These are phyloP conservation scores for Drosophila stalkeri DNA, from an alignment of 2,888 invertebrate genomes.

Conservation along the genomic window DNA sequence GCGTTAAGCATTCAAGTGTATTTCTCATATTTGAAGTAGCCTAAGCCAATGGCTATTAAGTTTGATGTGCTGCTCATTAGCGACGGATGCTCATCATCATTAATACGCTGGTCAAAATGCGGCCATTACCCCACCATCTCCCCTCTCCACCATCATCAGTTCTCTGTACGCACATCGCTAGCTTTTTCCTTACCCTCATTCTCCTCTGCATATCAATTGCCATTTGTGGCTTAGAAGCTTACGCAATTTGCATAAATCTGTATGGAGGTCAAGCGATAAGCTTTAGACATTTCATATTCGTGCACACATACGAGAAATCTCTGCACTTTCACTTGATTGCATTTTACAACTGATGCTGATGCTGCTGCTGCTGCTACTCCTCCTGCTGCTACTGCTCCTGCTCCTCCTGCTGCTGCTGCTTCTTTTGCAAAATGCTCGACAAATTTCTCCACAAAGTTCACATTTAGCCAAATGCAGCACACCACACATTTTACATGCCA, in stretches of 20 bases:
- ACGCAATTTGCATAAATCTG: slow-evolving; percentile 66
- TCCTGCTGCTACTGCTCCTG: slow-evolving; percentile 7
- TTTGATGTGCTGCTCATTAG: slow-evolving; percentile 66
- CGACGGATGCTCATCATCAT: slow-evolving; percentile 68
- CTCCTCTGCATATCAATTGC: slow-evolving; percentile 27
- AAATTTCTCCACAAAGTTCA: slow-evolving; percentile 25
- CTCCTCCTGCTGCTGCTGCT: slow-evolving; percentile 1
- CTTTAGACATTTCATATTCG: slow-evolving; percentile 39
- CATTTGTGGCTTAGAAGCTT: slow-evolving; percentile 57
- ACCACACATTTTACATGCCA: slow-evolving; percentile 28
- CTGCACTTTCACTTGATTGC: slow-evolving; percentile 69
- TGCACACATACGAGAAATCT: slow-evolving; percentile 16
- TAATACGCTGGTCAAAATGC: slow-evolving; percentile 58
- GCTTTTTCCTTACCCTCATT: slow-evolving; percentile 10
- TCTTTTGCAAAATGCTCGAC: slow-evolving; percentile 27
- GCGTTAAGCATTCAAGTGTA: slow-evolving; percentile 1
- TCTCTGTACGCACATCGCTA: no score
- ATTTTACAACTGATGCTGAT: slow-evolving; percentile 30
- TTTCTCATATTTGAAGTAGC: slow-evolving; percentile 24
- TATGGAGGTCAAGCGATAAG: slow-evolving; percentile 30
- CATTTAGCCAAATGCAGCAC: slow-evolving; percentile 4
- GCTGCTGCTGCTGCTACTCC: slow-evolving; percentile 3
- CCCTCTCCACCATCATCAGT: neutral
- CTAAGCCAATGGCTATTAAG: slow-evolving; percentile 54
- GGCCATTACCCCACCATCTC: slow-evolving; percentile 3